Base-by-base conservation (phyloP, 2,888 invertebrate genomes). In the Protodeltote pygarga region DNA sequence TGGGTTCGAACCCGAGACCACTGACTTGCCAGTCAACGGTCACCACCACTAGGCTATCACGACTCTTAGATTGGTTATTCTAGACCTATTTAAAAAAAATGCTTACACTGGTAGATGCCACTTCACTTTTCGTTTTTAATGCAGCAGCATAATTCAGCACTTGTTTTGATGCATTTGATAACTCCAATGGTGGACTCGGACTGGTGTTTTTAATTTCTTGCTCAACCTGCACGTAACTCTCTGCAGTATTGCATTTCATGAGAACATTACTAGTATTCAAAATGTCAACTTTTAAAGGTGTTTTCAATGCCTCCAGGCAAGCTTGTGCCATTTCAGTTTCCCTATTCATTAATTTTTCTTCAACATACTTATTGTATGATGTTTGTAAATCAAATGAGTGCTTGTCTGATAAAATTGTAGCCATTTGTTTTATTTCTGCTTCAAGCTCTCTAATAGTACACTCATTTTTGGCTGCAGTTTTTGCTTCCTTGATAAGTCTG, bases 361-460 rank as follows among this genome's bases (percentile, higher is more conserved):
- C 79, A 35, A 80, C 40, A 35, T 85, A 74, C 57, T 76, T 83
- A 20, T 83, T 79, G 42, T 84, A 84, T 21, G 81, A 69, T 8
- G 58, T 50, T 38, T 87, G 77, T 23, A 91, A 71, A 21, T 89
- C 89, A 17, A 75, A 55, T 3, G 81, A 71, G 39, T 90, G 89
- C 46, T 86, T 89, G 11, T 91, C 89, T 42, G 87, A 77, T 23
- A 92, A 67, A 51, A 92, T 90, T 3, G 78, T 62, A 44, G 79
- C 85, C 85, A 92, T 92, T 66, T 89, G 87, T 34, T 84, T 89
- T 15, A 92, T 89, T 77, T 92, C 92, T 29, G 86, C 80, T 61
- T 89, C 89, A 4, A 92, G 70, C 55, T 91, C 91, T 55, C 87
- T 79, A 8, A 92, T 87, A 8, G 76, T 82, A 29, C 64, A 65